Base-by-base conservation (phyloP, 2,888 invertebrate genomes). In the Lepidocyrtoides sp. region DNA sequence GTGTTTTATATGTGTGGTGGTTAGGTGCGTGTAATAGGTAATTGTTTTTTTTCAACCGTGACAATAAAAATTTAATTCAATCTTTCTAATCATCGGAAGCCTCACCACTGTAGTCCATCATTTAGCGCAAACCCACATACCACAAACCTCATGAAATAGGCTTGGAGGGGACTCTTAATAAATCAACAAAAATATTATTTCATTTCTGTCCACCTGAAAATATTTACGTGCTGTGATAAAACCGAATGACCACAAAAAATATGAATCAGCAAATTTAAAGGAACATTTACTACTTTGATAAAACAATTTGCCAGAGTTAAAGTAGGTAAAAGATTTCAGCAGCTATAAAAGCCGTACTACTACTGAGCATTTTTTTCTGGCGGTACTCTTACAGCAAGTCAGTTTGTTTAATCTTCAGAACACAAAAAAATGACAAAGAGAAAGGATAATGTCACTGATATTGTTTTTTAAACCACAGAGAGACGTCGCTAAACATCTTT, bases 21-120 rank as follows among this genome's bases (percentile, higher is more conserved):
- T 36, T 36, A 7, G 36, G 2, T 7, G 48, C 48, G 48, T 20
- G 7, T 54, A 12, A 48, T 12, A 8, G 5, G 7, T 54, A n/a
- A 57, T 57, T 57, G 20, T 20, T 57, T 57, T 23, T n/a, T 20
- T 29, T 66, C 3, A 32, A 12, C 66, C 3, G 32, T 72, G 20
- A n/a, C 17, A 51, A 51, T 29, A 77, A 77, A 77, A 77, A 48
- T 51, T 51, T 51, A 77, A 77, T 75, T 75, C 75, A 75, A 75
- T 75, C 14, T 29, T 48, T 54, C 77, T 29, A 54, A 77, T 77
- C 54, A 77, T 77, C 77, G 54, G 77, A 54, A 54, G 77, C 26
- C 48, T 10, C n/a, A 54, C 8, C 32, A 29, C 29, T 12, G 36
- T 10, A 14, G 41, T n/a, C 12, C 10, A 41, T n/a, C 36, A 36